Percentiles rank a stretch among this genome's conserved stretches.
Evolutionary conservation across 2,797 vertebrate genomes (phyloP).

Genomic region (Antennarius maculatus): DNA sequence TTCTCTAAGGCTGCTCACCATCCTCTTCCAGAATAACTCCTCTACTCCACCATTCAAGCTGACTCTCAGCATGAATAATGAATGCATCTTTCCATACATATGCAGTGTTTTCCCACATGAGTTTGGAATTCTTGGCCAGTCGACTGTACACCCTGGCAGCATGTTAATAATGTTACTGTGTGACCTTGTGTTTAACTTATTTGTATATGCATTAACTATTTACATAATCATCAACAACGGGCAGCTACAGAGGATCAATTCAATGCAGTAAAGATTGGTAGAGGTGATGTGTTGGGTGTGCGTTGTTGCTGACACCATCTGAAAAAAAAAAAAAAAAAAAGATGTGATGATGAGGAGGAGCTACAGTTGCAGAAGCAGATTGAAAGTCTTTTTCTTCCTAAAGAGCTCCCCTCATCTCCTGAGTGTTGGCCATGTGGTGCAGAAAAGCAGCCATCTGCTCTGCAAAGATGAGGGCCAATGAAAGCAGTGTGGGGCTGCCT

Average conservation of each 20-base stretch:
- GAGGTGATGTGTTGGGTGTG: not conserved
- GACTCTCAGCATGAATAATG: slow-evolving; percentile 71
- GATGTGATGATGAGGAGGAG: slow-evolving; percentile 54
- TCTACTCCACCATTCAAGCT: slow-evolving; percentile 35
- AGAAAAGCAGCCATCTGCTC: slow-evolving; percentile 78
- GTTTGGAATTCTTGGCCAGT: slow-evolving; percentile 43
- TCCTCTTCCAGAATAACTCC: slow-evolving; percentile 29
- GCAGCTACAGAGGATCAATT: slow-evolving; percentile 4
- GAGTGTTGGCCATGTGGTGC: slow-evolving; percentile 70
- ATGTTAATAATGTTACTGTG: slow-evolving; percentile 59
- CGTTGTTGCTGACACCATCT: slow-evolving; percentile 32
- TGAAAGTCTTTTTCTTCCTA: slow-evolving; percentile 76
- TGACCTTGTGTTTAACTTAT: slow-evolving; percentile 59
- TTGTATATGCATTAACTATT: slow-evolving; percentile 60
- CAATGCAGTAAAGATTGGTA: not conserved
- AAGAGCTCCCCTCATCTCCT: slow-evolving; percentile 69
- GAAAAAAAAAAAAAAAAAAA: slow-evolving; percentile 30
- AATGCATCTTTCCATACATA: slow-evolving; percentile 63
- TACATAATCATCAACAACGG: slow-evolving; percentile 50
- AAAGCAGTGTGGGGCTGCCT: slow-evolving; percentile 46
- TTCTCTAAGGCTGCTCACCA: slow-evolving; percentile 18
- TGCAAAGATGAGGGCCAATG: slow-evolving; percentile 63
- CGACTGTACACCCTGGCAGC: slow-evolving; percentile 29
- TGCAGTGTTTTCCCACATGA: slow-evolving; percentile 54
- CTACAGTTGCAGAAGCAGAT: slow-evolving; percentile 69